These are phyloP conservation scores for Mustelus asterias DNA, from an alignment of 2,113 vertebrate species.

Conservation along the genomic window DNA sequence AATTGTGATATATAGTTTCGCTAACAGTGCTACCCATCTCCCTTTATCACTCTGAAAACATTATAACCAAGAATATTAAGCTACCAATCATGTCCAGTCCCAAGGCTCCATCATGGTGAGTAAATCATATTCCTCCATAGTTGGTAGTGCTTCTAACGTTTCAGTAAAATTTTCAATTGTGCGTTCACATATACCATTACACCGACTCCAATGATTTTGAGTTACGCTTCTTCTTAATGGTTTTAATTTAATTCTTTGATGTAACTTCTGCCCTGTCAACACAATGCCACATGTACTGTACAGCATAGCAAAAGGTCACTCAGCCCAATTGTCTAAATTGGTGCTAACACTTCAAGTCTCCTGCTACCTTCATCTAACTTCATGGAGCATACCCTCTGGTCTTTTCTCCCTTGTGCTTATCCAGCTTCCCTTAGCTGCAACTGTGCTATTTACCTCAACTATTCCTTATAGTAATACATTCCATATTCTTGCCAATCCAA, in stretches of 20 bases:
- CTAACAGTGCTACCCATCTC: background rate
- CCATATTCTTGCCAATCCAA: too few relatives aligned
- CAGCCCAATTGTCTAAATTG: background rate
- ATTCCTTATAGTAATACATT: too few relatives aligned
- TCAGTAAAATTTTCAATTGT: background rate
- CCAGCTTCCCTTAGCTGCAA: background rate
- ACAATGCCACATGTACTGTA: background rate
- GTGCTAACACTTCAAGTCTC: background rate
- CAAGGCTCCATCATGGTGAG: background rate
- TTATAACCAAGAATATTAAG: background rate
- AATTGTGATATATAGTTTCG: background rate
- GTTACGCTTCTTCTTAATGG: background rate
- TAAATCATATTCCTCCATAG: background rate
- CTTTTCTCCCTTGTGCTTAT: background rate
- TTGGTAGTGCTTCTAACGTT: background rate
- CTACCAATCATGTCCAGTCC: background rate
- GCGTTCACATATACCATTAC: background rate
- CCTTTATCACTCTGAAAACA: background rate
- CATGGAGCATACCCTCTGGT: background rate
- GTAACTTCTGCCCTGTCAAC: background rate
- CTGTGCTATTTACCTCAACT: too few relatives aligned
- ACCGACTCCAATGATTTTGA: background rate
- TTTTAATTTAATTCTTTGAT: background rate
- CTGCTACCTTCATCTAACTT: background rate
- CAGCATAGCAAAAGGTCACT: background rate